Evolutionary conservation across 1,140 invertebrate genomes (phyloP), one percentile per base, ranked within the genome.

Genomic region (Drosophila funebris): DNA sequence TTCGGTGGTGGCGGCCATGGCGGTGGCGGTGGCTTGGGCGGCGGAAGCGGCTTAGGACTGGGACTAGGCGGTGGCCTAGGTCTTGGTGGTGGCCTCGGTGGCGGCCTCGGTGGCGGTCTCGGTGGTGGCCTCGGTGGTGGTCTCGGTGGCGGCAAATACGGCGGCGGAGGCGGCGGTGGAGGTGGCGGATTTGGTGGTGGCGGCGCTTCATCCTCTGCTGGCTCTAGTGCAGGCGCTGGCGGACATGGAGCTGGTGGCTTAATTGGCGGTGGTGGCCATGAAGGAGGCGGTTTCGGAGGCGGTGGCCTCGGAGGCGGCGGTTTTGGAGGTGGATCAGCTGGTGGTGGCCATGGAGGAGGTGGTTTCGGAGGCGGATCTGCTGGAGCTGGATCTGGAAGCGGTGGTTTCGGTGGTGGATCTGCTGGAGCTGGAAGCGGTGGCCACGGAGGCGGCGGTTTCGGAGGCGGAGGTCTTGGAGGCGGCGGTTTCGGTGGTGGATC

Each of bases 21-120:
- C 3, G 75, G 75, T 0, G 68, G 68, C n/a, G 11, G 46, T 5
- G 73, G 64, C 4, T 27, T 54, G 1, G 79, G 62, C 8, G 60
- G 61, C 11, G 33, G 9, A 4, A 48, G 37, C 1, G 61, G 62
- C 3, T n/a, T 53, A 2, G 61, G 54, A 3, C 36, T 61, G 2
- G 62, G 29, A 1, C 27, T 63, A 9, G 44, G 67, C 29, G 78
- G 78, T 27, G 62, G 43, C 53, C 3, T 50, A 24, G 24, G 44
- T 14, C 41, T 27, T 24, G 60, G 48, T 18, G 37, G 76, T n/a
- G 70, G 76, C 6, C 16, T 22, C 24, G 29, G 24, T 9, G 60
- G 56, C 3, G 74, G 64, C 4, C 14, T 9, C 0, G 61, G 70
- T 13, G 27, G 43, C 3, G 48, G 72, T 6, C 5, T 16, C 13